These are phyloP conservation scores for Chloropsis hardwickii DNA, from an alignment of 2,113 vertebrate species.

Conservation along the genomic window DNA sequence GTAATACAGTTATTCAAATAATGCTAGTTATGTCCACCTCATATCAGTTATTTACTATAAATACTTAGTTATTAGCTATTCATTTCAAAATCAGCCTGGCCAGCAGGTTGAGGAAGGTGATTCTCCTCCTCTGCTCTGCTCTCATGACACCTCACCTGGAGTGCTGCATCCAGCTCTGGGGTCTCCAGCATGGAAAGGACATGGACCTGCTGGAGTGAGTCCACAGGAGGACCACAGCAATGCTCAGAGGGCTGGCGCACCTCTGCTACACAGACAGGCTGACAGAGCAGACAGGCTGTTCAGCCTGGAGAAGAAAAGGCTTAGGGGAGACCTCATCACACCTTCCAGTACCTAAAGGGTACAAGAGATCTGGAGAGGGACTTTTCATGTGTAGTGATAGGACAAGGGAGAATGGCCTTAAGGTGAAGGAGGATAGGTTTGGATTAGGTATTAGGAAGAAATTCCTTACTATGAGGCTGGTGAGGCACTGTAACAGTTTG, in stretches of 20 bases:
- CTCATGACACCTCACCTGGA: background rate
- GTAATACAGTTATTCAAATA: background rate
- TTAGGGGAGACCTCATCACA: background rate
- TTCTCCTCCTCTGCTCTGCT: background rate
- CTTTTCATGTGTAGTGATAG: background rate
- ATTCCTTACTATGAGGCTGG: background rate
- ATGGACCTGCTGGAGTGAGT: background rate
- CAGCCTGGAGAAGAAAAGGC: background rate
- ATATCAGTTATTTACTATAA: background rate
- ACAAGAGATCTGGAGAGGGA: background rate
- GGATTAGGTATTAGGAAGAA: background rate
- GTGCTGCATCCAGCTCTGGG: background rate
- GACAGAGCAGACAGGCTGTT: background rate
- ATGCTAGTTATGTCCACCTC: background rate
- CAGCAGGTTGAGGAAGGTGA: background rate
- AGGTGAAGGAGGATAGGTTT: background rate
- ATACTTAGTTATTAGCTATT: background rate
- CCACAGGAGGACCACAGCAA: background rate
- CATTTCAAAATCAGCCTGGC: accelerated
- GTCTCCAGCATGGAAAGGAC: background rate
- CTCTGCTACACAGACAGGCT: background rate
- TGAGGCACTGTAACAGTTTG: background rate
- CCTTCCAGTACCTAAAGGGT: background rate
- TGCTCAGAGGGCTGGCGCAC: background rate
- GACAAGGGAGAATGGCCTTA: background rate